Evolutionary conservation across 2,113 vertebrate species (phyloP).

Genomic region (Oxyruncus cristatus): DNA sequence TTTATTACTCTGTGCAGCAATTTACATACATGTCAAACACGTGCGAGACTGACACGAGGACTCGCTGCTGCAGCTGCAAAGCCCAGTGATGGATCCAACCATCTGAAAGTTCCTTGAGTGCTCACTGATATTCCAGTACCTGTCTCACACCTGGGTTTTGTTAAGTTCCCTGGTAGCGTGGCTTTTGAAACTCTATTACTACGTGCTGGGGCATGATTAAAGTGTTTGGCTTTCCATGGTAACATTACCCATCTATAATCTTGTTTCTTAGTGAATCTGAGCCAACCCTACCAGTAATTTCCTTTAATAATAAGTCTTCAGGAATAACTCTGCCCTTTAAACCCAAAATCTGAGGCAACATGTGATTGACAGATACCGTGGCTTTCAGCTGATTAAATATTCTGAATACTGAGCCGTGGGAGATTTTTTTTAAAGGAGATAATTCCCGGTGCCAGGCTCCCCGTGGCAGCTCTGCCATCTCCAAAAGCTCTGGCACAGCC

Average conservation of each 20-base stretch:
- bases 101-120: neutral
- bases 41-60: neutral
- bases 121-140: neutral
- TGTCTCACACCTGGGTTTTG: neutral
- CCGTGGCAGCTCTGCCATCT: neutral
- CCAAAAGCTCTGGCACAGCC: neutral
- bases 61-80: neutral
- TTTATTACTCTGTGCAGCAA: neutral
- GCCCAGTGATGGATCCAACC: neutral
- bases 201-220: neutral
- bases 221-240: conserved; percentile 13
- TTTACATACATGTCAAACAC: neutral
- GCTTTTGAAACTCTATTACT: neutral
- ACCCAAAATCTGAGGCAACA: neutral
- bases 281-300: neutral
- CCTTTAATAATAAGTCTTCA: neutral
- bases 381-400: neutral
- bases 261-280: neutral
- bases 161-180: neutral
- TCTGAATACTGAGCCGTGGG: neutral
- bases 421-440: neutral
- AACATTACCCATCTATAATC: conserved; percentile 40
- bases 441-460: neutral
- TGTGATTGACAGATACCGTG: neutral
- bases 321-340: conserved; percentile 29